A percentile compares a stretch with the other conserved stretches of the same genome.
phyloP scores from a whole-genome alignment of 2,797 vertebrate species.

The Cossypha caffra region DNA sequence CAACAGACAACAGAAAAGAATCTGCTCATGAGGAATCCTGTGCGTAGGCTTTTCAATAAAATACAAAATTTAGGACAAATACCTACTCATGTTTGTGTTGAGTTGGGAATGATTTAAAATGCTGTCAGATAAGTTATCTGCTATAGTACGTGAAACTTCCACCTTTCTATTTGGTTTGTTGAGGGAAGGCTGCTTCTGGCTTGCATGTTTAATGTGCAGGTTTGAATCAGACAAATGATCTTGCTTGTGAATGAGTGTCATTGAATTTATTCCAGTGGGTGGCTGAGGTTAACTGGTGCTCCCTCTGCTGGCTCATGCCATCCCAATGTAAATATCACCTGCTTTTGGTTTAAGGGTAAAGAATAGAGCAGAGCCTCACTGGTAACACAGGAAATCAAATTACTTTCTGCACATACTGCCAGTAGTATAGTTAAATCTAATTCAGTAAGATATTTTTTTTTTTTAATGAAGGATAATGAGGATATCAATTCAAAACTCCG shows the following conservation, averaged over 20 bases:
- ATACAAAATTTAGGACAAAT: background rate
- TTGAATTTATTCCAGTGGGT: background rate
- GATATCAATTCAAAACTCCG: background rate
- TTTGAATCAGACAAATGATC: background rate
- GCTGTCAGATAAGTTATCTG: background rate
- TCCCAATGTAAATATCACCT: background rate
- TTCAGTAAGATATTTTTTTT: background rate
- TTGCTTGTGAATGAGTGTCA: background rate
- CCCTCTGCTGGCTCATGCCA: conserved; percentile 43
- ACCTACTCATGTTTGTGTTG: rapidly evolving
- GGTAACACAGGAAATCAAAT: background rate
- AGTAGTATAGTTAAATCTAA: background rate
- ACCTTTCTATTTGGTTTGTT: background rate
- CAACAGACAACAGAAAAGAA: background rate
- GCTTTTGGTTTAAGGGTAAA: background rate
- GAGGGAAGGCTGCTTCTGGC: background rate
- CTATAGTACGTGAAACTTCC: background rate
- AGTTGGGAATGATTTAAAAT: background rate
- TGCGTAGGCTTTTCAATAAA: background rate
- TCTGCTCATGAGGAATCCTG: background rate
- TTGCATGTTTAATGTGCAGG: background rate
- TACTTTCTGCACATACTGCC: background rate
- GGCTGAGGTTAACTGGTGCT: background rate
- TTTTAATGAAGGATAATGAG: background rate
- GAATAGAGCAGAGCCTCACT: background rate